These are phyloP conservation scores for Centruroides sculpturatus DNA, from an alignment of 1,140 invertebrate species.

Conservation along the genomic window DNA sequence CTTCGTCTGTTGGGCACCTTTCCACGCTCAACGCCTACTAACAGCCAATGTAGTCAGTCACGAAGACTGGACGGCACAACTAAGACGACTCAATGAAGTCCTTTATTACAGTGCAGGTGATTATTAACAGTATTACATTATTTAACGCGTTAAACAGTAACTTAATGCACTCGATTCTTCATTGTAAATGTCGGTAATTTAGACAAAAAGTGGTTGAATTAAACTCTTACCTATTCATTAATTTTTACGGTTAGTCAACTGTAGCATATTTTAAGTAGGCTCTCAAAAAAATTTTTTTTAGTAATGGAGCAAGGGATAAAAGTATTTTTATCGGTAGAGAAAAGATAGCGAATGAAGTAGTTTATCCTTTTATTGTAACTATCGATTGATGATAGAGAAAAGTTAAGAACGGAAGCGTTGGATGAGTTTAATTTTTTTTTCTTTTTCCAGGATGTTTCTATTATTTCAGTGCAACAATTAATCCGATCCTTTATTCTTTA, in stretches of 20 bases:
- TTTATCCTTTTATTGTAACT: too few relatives aligned
- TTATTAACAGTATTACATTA: background rate
- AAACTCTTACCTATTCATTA: background rate
- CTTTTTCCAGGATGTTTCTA: slow-evolving; percentile 43
- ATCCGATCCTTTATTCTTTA: slow-evolving; percentile 80
- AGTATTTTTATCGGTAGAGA: too few relatives aligned
- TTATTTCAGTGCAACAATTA: slow-evolving; percentile 74
- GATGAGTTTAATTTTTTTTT: background rate
- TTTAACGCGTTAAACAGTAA: background rate
- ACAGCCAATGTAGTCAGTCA: slow-evolving; percentile 45
- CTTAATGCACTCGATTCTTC: background rate
- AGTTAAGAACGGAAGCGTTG: background rate
- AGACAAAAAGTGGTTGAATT: too few relatives aligned
- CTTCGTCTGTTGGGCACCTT: slow-evolving; percentile 84
- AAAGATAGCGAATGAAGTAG: too few relatives aligned
- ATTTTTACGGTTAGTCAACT: background rate
- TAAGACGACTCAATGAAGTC: slow-evolving; percentile 10
- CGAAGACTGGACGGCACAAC: slow-evolving; percentile 2
- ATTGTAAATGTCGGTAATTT: background rate
- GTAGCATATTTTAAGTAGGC: background rate
- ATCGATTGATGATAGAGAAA: background rate
- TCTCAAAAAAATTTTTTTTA: background rate
- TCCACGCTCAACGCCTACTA: slow-evolving; percentile 66
- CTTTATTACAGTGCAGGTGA: slow-evolving; percentile 34
- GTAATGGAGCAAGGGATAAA: too few relatives aligned